Conservation (phyloP, 2,113 vertebrate species). For the Eira barbara region DNA sequence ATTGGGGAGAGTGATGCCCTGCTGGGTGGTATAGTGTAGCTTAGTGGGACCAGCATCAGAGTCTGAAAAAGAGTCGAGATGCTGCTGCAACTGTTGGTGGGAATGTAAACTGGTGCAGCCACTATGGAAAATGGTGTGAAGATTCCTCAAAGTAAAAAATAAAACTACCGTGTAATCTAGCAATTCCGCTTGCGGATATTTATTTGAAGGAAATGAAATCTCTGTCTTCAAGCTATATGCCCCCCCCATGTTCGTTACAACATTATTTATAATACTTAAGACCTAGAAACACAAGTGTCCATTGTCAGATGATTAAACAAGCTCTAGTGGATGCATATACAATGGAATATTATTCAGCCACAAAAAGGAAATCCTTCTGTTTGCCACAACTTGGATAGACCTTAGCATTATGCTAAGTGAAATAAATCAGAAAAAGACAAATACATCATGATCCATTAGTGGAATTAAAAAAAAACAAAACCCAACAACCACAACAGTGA, state of each 20-base stretch:
- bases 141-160: background rate
- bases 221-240: background rate
- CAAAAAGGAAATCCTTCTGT: background rate
- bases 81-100: accelerated
- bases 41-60: background rate
- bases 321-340: background rate
- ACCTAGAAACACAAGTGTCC: background rate
- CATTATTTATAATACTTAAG: background rate
- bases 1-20: background rate
- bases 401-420: background rate
- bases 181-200: background rate
- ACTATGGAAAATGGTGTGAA: background rate
- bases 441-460: background rate
- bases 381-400: background rate
- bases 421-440: background rate
- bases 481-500: background rate
- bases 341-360: background rate
- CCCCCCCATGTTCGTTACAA: background rate
- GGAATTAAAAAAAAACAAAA: background rate
- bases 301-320: background rate
- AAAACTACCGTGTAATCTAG: background rate
- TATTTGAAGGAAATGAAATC: background rate
- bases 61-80: background rate
- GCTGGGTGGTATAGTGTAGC: accelerated
- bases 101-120: background rate